These are phyloP conservation scores for Scaptomyza reducta DNA, from an alignment of 2,888 invertebrate species.

Conservation along the genomic window DNA sequence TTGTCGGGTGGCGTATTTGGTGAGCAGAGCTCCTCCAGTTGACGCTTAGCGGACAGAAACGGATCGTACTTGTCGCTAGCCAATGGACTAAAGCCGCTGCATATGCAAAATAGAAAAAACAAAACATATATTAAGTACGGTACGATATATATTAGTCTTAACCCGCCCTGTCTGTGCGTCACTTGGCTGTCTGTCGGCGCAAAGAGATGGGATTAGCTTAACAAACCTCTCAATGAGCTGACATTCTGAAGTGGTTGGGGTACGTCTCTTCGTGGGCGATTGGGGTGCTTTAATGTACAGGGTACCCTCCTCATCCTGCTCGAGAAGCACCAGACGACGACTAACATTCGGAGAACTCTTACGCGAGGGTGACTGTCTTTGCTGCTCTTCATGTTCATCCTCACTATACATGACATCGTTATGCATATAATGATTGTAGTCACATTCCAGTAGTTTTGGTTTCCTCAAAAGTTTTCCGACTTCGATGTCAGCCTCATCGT, in stretches of 20 bases:
- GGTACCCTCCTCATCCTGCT: slow-evolving; percentile 60
- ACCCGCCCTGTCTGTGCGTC: slow-evolving; percentile 44
- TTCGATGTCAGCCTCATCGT: slow-evolving; percentile 34
- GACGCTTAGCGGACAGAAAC: slow-evolving; percentile 91
- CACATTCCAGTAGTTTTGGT: slow-evolving; percentile 11
- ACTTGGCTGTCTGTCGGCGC: slow-evolving; percentile 59
- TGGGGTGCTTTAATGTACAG: slow-evolving; percentile 65
- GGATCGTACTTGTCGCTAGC: slow-evolving; percentile 88
- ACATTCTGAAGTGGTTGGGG: slow-evolving; percentile 8
- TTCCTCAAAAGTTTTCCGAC: slow-evolving; percentile 16
- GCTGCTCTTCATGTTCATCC: background rate
- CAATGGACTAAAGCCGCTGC: slow-evolving; percentile 65
- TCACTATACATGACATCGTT: slow-evolving; percentile 1
- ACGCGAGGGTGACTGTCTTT: slow-evolving; percentile 7
- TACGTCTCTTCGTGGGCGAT: slow-evolving; percentile 16
- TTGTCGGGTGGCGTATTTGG: slow-evolving; percentile 84
- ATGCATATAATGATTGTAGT: slow-evolving; percentile 21
- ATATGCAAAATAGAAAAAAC: slow-evolving; percentile 8
- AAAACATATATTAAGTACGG: background rate
- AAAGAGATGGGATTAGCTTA: background rate
- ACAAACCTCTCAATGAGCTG: slow-evolving; percentile 71
- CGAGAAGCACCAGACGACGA: slow-evolving; percentile 51
- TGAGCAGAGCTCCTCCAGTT: slow-evolving; percentile 92
- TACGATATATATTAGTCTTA: slow-evolving; percentile 2
- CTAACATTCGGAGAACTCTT: slow-evolving; percentile 29